Conservation (phyloP, 2,888 invertebrate species). For the Papilio demoleus region DNA sequence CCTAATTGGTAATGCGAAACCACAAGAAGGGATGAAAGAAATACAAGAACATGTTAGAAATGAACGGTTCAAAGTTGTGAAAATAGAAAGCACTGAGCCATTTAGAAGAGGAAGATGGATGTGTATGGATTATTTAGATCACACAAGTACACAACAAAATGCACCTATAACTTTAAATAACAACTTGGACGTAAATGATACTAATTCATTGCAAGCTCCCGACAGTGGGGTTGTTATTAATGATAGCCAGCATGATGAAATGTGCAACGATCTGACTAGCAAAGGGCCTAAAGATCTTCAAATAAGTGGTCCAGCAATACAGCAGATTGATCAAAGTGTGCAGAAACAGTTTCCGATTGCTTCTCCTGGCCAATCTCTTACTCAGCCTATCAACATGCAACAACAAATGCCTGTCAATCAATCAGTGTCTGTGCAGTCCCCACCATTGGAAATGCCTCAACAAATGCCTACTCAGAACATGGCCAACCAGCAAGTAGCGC, state of each 20-base stretch:
- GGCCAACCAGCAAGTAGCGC: conserved; percentile 71
- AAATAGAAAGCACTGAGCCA: conserved; percentile 97
- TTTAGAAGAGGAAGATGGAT: conserved; percentile 96
- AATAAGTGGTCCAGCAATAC: conserved; percentile 71
- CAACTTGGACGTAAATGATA: conserved; percentile 75
- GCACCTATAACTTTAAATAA: conserved; percentile 78
- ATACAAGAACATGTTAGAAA: conserved; percentile 90
- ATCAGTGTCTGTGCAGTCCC: conserved; percentile 78
- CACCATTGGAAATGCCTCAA: conserved; percentile 80
- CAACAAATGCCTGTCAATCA: conserved; percentile 77
- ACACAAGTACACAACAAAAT: conserved; percentile 85
- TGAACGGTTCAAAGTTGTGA: conserved; percentile 96
- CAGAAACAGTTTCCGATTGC: conserved; percentile 81
- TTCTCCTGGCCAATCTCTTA: conserved; percentile 80
- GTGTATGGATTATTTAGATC: conserved; percentile 97
- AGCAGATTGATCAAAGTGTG: conserved; percentile 78
- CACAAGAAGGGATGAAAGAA: conserved; percentile 83
- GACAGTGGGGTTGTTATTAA: conserved; percentile 81
- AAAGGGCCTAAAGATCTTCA: conserved; percentile 80
- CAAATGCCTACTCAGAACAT: conserved; percentile 77
- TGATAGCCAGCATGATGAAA: conserved; percentile 80
- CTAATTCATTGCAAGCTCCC: conserved; percentile 72
- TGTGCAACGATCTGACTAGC: conserved; percentile 76
- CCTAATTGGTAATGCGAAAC: conserved; percentile 81
- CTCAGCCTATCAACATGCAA: conserved; percentile 77